These are phyloP conservation scores for Clitarchus hookeri DNA, from an alignment of 2,888 invertebrate genomes.

Conservation along the genomic window DNA sequence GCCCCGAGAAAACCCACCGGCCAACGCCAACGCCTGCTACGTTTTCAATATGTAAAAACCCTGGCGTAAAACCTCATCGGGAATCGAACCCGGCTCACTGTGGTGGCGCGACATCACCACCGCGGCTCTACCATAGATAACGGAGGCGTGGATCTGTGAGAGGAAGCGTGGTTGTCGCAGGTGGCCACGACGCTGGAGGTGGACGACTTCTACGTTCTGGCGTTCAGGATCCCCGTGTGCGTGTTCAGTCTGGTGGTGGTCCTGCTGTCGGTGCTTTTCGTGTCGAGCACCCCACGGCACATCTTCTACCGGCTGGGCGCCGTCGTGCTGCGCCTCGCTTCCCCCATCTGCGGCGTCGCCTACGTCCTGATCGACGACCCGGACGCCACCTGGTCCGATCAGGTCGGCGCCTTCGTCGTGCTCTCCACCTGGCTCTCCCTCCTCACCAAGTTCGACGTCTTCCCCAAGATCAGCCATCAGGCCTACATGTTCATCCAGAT, in stretches of 20 bases:
- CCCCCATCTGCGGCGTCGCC: neutral
- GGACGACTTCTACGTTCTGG: neutral
- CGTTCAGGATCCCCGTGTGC: conserved; percentile 4
- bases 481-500: conserved; percentile 22
- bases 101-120: no score
- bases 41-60: no score
- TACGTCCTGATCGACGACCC: conserved; percentile 20
- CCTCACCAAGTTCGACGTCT: conserved; percentile 10
- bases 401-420: conserved; percentile 11
- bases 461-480: conserved; percentile 20
- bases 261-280: neutral
- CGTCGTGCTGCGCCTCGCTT: neutral
- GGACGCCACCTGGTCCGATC: conserved; percentile 9
- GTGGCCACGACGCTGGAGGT: conserved; percentile 12
- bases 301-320: neutral
- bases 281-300: conserved; percentile 10
- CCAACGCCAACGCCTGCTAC: no score
- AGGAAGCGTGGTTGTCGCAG: neutral
- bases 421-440: neutral
- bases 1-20: no score
- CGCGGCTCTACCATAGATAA: no score
- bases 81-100: no score
- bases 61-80: no score
- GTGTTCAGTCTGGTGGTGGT: neutral
- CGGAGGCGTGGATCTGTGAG: no score